These are phyloP conservation scores for Leptopilina syphax DNA, from an alignment of 2,888 invertebrate genomes.

Conservation along the genomic window DNA sequence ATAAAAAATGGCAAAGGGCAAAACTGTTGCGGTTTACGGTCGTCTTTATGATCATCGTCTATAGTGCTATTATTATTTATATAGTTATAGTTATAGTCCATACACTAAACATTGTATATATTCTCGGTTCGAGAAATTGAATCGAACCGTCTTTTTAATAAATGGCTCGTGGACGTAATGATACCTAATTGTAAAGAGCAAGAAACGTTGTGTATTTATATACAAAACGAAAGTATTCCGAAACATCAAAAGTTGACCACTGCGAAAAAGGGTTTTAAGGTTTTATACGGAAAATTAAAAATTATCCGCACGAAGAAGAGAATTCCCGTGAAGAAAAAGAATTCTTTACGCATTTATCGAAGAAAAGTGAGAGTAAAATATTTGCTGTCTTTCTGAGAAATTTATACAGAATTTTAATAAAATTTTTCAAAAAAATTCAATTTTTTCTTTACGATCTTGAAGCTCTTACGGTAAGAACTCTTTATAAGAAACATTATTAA, in stretches of 20 bases:
- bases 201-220: not conserved
- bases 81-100: constrained; percentile 30
- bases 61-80: constrained; percentile 63
- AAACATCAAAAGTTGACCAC: not conserved
- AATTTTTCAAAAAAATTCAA: no score
- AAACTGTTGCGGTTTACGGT: constrained; percentile 54
- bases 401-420: no score
- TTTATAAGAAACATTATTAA: no score
- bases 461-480: no score
- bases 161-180: constrained; percentile 1
- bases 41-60: constrained; percentile 59
- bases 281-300: not conserved
- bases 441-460: no score
- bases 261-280: not conserved
- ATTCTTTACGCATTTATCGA: no score
- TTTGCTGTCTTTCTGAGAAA: no score
- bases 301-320: not conserved
- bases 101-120: not conserved
- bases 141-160: constrained; percentile 2
- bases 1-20: constrained; percentile 24
- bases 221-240: not conserved
- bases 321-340: not conserved
- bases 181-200: not conserved
- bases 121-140: not conserved
- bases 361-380: no score